Base-by-base conservation (phyloP, 2,113 vertebrate genomes). In the Myotis brandtii region DNA sequence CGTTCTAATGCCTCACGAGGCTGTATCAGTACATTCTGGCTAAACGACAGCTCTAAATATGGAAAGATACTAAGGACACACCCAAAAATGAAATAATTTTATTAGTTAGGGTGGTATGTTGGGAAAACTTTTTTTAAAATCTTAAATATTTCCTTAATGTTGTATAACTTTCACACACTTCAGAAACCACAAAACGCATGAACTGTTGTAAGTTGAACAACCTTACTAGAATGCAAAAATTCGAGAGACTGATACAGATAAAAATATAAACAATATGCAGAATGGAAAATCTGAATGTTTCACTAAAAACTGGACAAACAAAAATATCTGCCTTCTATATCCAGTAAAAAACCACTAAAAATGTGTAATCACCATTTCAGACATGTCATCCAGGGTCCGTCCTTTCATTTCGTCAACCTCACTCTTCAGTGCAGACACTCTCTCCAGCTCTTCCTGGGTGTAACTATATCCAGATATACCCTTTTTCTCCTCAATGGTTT, bases 371-470 rank as follows among this genome's bases (percentile, higher is more conserved):
- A 99, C 99, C 99, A 99, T 99, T 97, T 99, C 99, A 73, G 99
- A 99, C 99, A 99, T 99, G 98, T 99, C 99, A 18, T 99, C 99
- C 93, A 99, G 98, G 0, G 99, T 99, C 17, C 98, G 99, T n/a
- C 99, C 99, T 96, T 99, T 99, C 98, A 99, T 98, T 95, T 99
- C 99, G 62, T 99, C 99, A 88, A 99, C 98, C 95, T 99, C 99
- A n/a, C 99, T 99, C 98, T 99, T 99, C 73, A 99, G 98, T 72
- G 99, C 99, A 1, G 99, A 99, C 23, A 99, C 99, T 91, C 99
- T 98, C 97, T 99, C 99, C 70, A 99, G 98, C 93, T 99, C 99
- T 94, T 99, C 99, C 95, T 99, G 99, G 16, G 99, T 99, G 93
- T 99, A 98, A 69, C 99, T 99, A 96, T 99, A 99, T 14, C 99